Conservation (phyloP, 92 coral and sea anemone genomes). For the Diadumene lineata region DNA sequence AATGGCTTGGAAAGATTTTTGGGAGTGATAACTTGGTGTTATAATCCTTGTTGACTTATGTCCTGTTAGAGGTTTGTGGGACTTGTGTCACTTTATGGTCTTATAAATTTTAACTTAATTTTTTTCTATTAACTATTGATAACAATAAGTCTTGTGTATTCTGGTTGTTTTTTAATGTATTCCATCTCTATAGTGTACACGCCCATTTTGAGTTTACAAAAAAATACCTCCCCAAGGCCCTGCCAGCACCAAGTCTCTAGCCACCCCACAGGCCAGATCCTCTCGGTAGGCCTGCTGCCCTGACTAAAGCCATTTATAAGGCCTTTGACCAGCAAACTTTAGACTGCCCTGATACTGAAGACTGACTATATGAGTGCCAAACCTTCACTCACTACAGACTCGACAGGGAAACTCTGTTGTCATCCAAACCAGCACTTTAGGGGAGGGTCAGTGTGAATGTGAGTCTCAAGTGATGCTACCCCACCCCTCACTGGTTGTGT, state of each 20-base stretch:
- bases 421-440: conserved; percentile 14
- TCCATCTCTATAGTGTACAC: conserved; percentile 29
- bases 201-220: conserved; percentile 15
- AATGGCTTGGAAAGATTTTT: neutral
- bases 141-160: neutral
- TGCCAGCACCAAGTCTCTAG: conserved; percentile 30
- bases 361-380: conserved; percentile 8
- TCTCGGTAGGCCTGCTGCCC: conserved; percentile 1
- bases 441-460: conserved; percentile 15
- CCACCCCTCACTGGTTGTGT: conserved; percentile 24
- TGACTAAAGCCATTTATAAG: conserved; percentile 17
- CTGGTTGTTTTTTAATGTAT: conserved; percentile 15
- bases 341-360: conserved; percentile 17
- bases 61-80: neutral
- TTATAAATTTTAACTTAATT: neutral
- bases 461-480: conserved; percentile 7
- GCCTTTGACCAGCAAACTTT: conserved; percentile 12
- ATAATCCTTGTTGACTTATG: neutral
- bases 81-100: neutral
- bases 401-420: conserved; percentile 13
- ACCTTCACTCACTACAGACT: conserved; percentile 16
- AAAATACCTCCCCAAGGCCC: conserved; percentile 30
- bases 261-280: conserved; percentile 34
- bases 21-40: no score
- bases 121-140: neutral